A percentile compares a stretch with the other conserved stretches of the same genome.
These are phyloP conservation scores for Temnothorax nylanderi DNA, from an alignment of 1,140 invertebrate species.

Conservation along the genomic window DNA sequence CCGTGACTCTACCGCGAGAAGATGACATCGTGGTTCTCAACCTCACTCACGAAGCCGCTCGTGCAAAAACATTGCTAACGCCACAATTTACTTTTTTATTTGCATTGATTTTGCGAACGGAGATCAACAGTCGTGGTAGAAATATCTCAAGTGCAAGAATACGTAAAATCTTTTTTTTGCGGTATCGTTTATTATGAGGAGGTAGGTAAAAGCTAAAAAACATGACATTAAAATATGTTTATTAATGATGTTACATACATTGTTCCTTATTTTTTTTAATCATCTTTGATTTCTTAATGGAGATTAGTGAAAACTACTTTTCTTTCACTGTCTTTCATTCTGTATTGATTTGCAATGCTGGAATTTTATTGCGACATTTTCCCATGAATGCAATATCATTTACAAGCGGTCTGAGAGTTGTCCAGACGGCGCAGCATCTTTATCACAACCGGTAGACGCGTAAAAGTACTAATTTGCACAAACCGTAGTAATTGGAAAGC, in stretches of 20 bases:
- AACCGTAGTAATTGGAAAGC: not conserved
- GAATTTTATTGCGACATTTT: slow-evolving; percentile 3
- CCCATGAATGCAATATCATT: not conserved
- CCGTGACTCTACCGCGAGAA: slow-evolving; percentile 75
- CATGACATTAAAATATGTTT: not conserved
- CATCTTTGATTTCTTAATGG: not conserved
- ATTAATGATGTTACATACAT: too few relatives aligned
- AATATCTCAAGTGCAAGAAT: not conserved
- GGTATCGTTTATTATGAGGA: not conserved
- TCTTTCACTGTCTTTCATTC: not conserved
- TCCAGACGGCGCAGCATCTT: not conserved
- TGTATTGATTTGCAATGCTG: not conserved
- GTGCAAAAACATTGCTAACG: not conserved
- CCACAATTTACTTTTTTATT: not conserved
- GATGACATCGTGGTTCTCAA: slow-evolving; percentile 83
- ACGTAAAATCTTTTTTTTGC: not conserved
- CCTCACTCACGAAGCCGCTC: slow-evolving; percentile 33
- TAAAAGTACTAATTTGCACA: slow-evolving; percentile 18
- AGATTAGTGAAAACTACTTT: not conserved
- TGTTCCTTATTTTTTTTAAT: too few relatives aligned
- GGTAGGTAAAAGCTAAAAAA: not conserved
- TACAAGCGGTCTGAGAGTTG: not conserved
- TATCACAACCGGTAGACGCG: not conserved
- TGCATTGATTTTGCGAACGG: not conserved
- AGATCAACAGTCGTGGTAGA: not conserved